These are phyloP conservation scores for Spongia lamella DNA, from an alignment of 37 sponge, comb jelly and placozoan genomes.

Conservation along the genomic window DNA sequence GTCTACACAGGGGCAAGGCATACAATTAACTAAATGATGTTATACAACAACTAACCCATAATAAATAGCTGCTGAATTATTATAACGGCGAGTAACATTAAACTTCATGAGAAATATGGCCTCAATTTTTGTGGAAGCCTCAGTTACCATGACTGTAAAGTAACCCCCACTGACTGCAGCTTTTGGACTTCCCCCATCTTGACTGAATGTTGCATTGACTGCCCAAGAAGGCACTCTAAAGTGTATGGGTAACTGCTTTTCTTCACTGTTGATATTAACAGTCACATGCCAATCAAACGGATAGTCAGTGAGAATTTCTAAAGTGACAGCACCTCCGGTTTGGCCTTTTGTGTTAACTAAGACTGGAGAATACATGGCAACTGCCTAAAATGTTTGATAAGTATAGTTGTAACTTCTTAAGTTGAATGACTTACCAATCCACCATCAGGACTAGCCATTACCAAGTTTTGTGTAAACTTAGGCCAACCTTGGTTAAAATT, in stretches of 20 bases:
- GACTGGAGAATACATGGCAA: conserved; percentile 52
- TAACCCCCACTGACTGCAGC: conserved; percentile 13
- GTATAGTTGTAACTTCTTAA: too few relatives aligned
- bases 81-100: conserved; percentile 52
- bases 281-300: conserved; percentile 51
- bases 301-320: conserved; percentile 53
- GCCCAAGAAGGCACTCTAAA: conserved; percentile 78
- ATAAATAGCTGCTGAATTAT: conserved; percentile 63
- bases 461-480: conserved; percentile 55
- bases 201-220: conserved; percentile 11
- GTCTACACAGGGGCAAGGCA: conserved; percentile 16
- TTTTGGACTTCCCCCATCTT: conserved; percentile 10
- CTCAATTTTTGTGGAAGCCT: neutral
- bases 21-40: too few relatives aligned
- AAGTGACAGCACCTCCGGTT: neutral
- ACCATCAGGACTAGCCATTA: conserved; percentile 27
- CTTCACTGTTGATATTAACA: conserved; percentile 9
- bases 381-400: neutral
- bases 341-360: conserved; percentile 2
- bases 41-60: conserved; percentile 39
- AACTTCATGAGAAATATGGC: conserved; percentile 35
- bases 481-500: conserved; percentile 90
- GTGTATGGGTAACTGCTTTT: conserved; percentile 1
- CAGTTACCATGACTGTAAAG: neutral
- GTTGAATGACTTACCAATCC: conserved; percentile 15